Base-by-base conservation (phyloP, 2,888 invertebrate genomes). In the Drosophila koepferae region DNA sequence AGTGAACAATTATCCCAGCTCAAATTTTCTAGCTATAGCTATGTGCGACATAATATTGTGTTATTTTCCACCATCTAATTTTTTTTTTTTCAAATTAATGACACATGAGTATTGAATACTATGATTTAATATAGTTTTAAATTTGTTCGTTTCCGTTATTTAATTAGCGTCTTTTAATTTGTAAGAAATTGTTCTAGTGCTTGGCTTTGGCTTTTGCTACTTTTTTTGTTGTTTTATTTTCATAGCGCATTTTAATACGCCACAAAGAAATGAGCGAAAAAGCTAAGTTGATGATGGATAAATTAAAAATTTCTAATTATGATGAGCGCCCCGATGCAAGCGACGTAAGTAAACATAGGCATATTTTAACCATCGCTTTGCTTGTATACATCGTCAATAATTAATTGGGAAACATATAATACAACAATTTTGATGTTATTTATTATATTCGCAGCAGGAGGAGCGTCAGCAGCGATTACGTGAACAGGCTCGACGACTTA, bases 401-500 rank as follows among this genome's bases (percentile, higher is more conserved):
- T 48, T 20, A 34, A 31, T 36, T 9, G 12, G 6, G 2, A 18
- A 20, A n/a, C 1, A n/a, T 23, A 38, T 16, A 41, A 51, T 54
- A 38, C 16, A 46, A 34, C 20, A 43, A 28, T 28, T 34, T 16
- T 23, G 23, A n/a, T 23, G 10, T 7, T 28, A 2, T 31, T 51
- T 20, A 56, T 60, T 31, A 34, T 2, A 48, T 56, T 72, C 38
- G 2, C 9, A 68, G 12, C 71, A 98, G 92, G 97, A 97, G 90
- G 98, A 98, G 91, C 95, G 98, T 84, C 98, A 98, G 91, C 96
- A 95, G 68, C 96, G 97, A 91, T 93, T 99, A 78, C 94, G 97
- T 9, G 98, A 98, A 92, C 94, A 98, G 92, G 99, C 99, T 69
- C 95, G 98, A 82, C 96, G 96, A 89, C 94, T 99, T 62, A 98